Conservation (phyloP, 2,888 invertebrate genomes). For the Ametastegia equiseti region DNA sequence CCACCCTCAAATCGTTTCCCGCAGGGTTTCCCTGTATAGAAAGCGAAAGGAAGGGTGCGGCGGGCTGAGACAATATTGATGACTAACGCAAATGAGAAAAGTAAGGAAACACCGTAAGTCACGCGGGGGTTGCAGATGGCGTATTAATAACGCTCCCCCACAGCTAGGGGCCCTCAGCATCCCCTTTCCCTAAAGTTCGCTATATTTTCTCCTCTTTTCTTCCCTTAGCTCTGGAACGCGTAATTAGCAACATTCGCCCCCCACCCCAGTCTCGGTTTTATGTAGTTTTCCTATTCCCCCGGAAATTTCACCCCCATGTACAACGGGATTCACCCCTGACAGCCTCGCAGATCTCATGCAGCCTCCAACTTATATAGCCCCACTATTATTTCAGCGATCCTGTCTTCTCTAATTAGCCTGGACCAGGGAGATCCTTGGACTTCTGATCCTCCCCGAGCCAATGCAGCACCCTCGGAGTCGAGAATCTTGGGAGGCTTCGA, state of each 20-base stretch:
- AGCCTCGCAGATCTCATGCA: neutral
- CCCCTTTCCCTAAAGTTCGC: constrained; percentile 54
- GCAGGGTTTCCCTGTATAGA: too few relatives aligned
- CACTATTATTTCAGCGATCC: constrained; percentile 33
- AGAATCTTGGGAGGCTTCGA: neutral
- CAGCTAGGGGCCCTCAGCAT: constrained; percentile 50
- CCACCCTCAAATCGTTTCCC: neutral
- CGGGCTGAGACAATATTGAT: constrained; percentile 59
- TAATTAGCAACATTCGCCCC: constrained; percentile 68
- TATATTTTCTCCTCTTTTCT: neutral
- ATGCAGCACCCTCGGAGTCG: neutral
- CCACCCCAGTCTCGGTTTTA: neutral
- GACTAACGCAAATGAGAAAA: constrained; percentile 48
- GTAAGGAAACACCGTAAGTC: constrained; percentile 48
- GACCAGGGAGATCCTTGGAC: constrained; percentile 1
- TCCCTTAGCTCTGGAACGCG: constrained; percentile 60
- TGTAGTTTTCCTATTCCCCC: neutral
- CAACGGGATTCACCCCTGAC: constrained; percentile 11
- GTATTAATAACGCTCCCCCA: constrained; percentile 49
- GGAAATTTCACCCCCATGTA: neutral
- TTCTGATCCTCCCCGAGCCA: neutral
- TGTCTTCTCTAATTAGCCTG: constrained; percentile 25
- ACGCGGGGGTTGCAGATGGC: constrained; percentile 47
- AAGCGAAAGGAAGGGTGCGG: constrained; percentile 54
- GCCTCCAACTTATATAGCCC: neutral